A percentile compares a stretch with the other conserved stretches of the same genome.
phyloP scores from a whole-genome alignment of 2,113 vertebrate species.

The Cathartes aura region DNA sequence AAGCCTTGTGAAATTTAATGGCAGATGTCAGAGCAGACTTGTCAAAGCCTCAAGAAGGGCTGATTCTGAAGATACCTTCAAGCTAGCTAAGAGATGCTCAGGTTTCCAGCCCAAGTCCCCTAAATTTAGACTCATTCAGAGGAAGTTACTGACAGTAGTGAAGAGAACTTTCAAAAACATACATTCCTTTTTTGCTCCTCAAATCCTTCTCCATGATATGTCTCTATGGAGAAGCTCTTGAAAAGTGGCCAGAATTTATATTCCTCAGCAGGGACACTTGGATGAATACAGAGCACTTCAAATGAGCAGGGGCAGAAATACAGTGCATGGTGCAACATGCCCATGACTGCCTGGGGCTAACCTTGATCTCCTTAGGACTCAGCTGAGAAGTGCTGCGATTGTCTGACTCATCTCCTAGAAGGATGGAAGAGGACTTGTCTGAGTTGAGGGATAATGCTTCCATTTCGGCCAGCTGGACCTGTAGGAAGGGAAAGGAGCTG shows the following conservation, averaged over 20 bases:
- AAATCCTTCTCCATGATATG: not conserved
- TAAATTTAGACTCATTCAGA: not conserved
- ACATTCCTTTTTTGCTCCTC: not conserved
- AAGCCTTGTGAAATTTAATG: not conserved
- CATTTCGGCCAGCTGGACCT: constrained; percentile 96
- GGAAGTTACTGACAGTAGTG: not conserved
- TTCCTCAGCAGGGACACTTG: not conserved
- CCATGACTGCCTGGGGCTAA: constrained; percentile 29
- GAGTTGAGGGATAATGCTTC: constrained; percentile 95
- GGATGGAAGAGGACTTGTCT: constrained; percentile 92
- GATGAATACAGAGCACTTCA: not conserved
- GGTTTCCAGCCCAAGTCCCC: not conserved
- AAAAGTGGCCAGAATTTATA: not conserved
- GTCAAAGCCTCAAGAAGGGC: not conserved
- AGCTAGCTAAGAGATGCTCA: not conserved
- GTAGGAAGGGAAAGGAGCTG: constrained; percentile 15
- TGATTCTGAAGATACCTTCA: not conserved
- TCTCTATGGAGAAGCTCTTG: not conserved
- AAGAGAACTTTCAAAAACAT: not conserved
- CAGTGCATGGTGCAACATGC: not conserved
- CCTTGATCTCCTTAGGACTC: constrained; percentile 83
- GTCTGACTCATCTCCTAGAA: constrained; percentile 91
- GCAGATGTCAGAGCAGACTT: not conserved
- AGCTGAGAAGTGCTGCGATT: constrained; percentile 83
- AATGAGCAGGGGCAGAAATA: not conserved